Conservation (phyloP, 2,797 vertebrate species). For the Diplodus puntazzo region DNA sequence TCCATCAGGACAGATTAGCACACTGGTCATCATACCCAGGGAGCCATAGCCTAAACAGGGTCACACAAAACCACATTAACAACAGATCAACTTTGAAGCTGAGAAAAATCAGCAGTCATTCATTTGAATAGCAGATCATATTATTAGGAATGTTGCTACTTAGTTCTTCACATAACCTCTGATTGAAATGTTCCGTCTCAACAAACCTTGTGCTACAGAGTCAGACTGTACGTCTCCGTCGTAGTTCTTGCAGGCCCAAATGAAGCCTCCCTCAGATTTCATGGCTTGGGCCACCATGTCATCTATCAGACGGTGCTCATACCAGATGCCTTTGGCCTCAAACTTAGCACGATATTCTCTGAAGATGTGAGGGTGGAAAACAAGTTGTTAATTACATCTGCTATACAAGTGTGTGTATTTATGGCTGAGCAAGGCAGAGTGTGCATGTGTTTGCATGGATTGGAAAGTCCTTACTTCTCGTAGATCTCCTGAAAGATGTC, state of each 20-base stretch:
- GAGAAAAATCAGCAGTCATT: background rate
- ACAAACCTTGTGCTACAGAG: conserved; percentile 95
- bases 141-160: background rate
- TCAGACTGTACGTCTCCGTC: conserved; percentile 99
- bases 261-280: conserved; percentile 98
- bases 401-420: background rate
- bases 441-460: too few relatives aligned
- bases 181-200: background rate
- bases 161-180: background rate
- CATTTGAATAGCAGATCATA: background rate
- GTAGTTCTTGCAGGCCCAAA: conserved; percentile 99
- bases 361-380: conserved; percentile 29
- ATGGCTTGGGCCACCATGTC: conserved; percentile 99
- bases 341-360: conserved; percentile 94
- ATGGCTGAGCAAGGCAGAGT: background rate
- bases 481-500: conserved; percentile 99
- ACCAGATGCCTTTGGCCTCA: conserved; percentile 95
- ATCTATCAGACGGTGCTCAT: conserved; percentile 97
- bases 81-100: background rate
- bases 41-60: conserved; percentile 94
- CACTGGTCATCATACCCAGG: conserved; percentile 98
- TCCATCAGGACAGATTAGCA: conserved; percentile 96
- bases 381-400: background rate
- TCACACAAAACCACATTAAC: conserved; percentile 5
- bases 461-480: conserved; percentile 88